phyloP scores from a whole-genome alignment of 1,140 invertebrate species.

The Belonocnema kinseyi region DNA sequence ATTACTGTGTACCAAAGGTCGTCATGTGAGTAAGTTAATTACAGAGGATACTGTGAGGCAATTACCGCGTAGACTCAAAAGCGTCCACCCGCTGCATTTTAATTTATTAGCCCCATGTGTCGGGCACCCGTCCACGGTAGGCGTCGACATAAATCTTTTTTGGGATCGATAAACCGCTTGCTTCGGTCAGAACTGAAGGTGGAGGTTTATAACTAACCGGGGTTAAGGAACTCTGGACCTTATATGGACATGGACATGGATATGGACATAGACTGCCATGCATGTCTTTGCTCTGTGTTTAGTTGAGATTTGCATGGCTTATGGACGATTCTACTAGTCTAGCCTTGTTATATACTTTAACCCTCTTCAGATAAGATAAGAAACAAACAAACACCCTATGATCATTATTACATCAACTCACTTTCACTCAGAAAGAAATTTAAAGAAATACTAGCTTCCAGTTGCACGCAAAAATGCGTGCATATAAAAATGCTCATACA shows the following conservation, averaged over 20 bases:
- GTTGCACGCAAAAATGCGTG: too few relatives aligned
- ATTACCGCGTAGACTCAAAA: conserved; percentile 34
- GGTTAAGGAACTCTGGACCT: conserved; percentile 71
- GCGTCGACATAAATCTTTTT: conserved; percentile 66
- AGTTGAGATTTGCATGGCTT: conserved; percentile 19
- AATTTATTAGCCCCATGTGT: conserved; percentile 63
- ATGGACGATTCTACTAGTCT: not conserved
- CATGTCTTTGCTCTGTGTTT: conserved; percentile 31
- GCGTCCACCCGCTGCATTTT: conserved; percentile 51
- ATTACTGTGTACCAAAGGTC: not conserved
- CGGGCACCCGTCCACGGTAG: conserved; percentile 38
- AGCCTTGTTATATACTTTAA: not conserved
- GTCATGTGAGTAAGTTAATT: conserved; percentile 20
- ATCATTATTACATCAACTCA: not conserved
- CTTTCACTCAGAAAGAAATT: not conserved
- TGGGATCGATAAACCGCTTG: conserved; percentile 65
- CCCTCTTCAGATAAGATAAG: not conserved
- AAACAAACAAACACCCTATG: not conserved
- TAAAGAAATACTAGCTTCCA: too few relatives aligned
- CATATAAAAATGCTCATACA: too few relatives aligned
- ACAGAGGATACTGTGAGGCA: conserved; percentile 2
- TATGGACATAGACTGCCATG: too few relatives aligned
- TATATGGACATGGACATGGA: conserved; percentile 33
- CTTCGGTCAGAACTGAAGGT: conserved; percentile 57
- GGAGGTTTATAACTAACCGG: conserved; percentile 63